Percentiles rank a stretch among this genome's conserved stretches.
Evolutionary conservation across 2,888 invertebrate genomes (phyloP).

Genomic region (Teinopalpus imperialis): DNA sequence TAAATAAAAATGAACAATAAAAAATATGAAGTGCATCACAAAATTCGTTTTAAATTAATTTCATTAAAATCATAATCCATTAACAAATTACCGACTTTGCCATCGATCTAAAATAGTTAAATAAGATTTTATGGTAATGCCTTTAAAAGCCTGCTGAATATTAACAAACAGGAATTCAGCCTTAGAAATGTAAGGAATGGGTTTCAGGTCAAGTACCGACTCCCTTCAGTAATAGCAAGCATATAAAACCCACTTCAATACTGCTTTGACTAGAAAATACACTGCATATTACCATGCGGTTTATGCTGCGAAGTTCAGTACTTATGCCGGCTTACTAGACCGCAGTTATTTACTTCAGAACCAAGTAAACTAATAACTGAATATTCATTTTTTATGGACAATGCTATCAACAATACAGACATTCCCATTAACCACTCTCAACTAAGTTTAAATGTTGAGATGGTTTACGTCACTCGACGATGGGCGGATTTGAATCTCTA

Average conservation of each 20-base stretch:
- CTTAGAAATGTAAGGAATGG: conserved; percentile 18
- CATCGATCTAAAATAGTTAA: not conserved
- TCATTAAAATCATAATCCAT: too few relatives aligned
- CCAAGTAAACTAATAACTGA: not conserved
- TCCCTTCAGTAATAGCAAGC: conserved; percentile 15
- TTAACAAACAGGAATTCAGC: conserved; percentile 16
- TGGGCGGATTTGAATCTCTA: too few relatives aligned
- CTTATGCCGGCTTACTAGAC: not conserved
- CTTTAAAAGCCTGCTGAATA: conserved; percentile 7
- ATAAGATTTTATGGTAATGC: too few relatives aligned
- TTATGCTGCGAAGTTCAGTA: not conserved
- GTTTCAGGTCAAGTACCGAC: conserved; percentile 20
- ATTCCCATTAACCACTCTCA: too few relatives aligned
- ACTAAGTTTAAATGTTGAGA: too few relatives aligned
- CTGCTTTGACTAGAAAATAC: conserved; percentile 18
- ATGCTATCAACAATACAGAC: too few relatives aligned
- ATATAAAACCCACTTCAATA: conserved; percentile 22
- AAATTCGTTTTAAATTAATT: too few relatives aligned
- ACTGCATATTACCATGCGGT: conserved; percentile 4
- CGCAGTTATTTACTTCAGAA: not conserved
- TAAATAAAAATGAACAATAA: too few relatives aligned
- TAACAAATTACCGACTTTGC: not conserved
- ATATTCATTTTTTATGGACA: too few relatives aligned
- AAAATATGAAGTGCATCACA: too few relatives aligned
- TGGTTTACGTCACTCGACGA: too few relatives aligned